phyloP scores from a whole-genome alignment of 2,888 invertebrate species.

The Mechanitis messenoides region DNA sequence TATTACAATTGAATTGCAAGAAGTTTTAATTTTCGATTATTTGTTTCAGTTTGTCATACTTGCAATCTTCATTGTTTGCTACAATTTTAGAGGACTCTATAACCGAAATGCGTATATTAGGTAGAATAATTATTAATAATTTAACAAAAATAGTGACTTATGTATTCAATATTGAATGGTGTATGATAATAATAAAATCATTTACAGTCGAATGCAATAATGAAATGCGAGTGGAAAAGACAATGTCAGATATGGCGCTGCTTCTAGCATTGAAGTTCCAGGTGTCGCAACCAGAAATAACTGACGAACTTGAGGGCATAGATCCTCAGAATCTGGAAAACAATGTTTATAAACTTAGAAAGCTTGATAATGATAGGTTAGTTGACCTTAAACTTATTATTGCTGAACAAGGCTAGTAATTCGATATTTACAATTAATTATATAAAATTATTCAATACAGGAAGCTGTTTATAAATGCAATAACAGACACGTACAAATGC shows the following conservation, averaged over 20 bases:
- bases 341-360: slow-evolving; percentile 37
- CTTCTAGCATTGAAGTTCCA: slow-evolving; percentile 34
- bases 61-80: slow-evolving; percentile 37
- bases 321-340: slow-evolving; percentile 31
- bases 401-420: neutral
- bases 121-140: slow-evolving; percentile 17
- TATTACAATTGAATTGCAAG: neutral
- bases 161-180: too few relatives aligned
- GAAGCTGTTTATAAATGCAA: slow-evolving; percentile 32
- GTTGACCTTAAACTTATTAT: neutral
- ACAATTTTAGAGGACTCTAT: slow-evolving; percentile 41
- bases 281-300: slow-evolving; percentile 29
- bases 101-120: slow-evolving; percentile 35
- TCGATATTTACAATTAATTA: too few relatives aligned
- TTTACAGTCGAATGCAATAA: slow-evolving; percentile 38
- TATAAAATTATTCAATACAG: slow-evolving; percentile 33
- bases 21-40: neutral
- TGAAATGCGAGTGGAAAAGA: slow-evolving; percentile 36
- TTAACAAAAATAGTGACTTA: neutral
- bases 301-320: slow-evolving; percentile 35
- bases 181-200: neutral
- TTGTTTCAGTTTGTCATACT: slow-evolving; percentile 32
- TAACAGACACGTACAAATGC: slow-evolving; percentile 40
- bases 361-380: slow-evolving; percentile 39
- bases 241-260: slow-evolving; percentile 32